Evolutionary conservation across 1,140 invertebrate species (phyloP), one percentile per base, ranked within the genome.

Genomic region (Vanessa atalanta): DNA sequence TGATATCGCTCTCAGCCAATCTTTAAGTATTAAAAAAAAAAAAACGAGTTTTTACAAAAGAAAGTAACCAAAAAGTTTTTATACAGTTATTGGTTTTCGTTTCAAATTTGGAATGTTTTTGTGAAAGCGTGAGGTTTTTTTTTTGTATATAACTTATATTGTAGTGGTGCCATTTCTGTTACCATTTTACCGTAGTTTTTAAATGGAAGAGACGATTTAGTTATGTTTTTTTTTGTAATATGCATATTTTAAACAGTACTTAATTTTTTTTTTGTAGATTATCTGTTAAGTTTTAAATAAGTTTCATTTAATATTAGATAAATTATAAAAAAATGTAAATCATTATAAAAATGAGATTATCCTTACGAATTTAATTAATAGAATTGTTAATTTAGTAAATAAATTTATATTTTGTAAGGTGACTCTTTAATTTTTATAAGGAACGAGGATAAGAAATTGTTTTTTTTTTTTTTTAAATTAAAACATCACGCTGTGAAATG

Each of bases 121-220:
- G 14, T 69, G 57, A 70, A 63, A 63, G 13, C 43, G 63, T 31
- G 9, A 31, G 16, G 23, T 68, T 43, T 55, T 31, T 15, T 37
- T 31, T 43, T 37, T 57, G 53, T 57, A 57, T 26, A 57, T 57
- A 57, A 57, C 47, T 60, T n/a, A n/a, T 60, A 47, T n/a, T 37
- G 55, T 64, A 68, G 51, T 75, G 87, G 86, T 88, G 88, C 87
- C 88, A 90, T 90, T 82, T 70, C 72, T 82, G 86, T 90, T 88
- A 89, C 88, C 87, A 89, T 88, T 81, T 61, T 80, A 57, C 50
- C 23, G 43, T 73, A 68, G 65, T 55, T 23, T 51, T 47, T 61
- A 61, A 6, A 37, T 60, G 11, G 4, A 26, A 12, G 14, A 37
- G 16, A 20, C 9, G 20, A 57, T 20, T n/a, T 65, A 65, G 37